Evolutionary conservation across 1,140 invertebrate species (phyloP), one percentile per base, ranked within the genome.

Genomic region (Drosophila kurseongensis): DNA sequence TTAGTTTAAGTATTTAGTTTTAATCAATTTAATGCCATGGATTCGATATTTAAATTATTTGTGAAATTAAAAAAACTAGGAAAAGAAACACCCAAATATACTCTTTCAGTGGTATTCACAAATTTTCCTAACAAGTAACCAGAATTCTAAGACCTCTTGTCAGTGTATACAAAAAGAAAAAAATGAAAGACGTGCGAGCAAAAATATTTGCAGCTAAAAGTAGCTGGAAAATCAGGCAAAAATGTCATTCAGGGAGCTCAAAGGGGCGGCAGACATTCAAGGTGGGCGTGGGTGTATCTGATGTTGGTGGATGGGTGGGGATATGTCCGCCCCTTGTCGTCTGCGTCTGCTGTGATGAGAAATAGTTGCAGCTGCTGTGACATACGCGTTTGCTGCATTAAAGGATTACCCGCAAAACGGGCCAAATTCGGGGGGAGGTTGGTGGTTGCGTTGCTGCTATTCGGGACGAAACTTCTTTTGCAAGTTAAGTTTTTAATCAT

Each of bases 401-500:
- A 81, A 81, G 78, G 78, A 81, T 81, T 81, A 81, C 78, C 78
- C 78, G 44, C 78, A 69, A 75, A 68, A 58, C 55, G 40, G 52
- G 67, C 58, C 40, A 63, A 36, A 67, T 66, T 51, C 23, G 40
- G 69, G 55, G 45, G 51, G 16, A 36, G 23, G 18, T 18, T 18
- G 7, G 18, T 18, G 23, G 13, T 14, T 23, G 32, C 29, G 16
- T n/a, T 73, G 42, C 52, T 78, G 57, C 59, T 50, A 36, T 61
- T 63, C 9, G 52, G 44, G 45, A 52, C 50, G 40, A 77, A 82
- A 81, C 78, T 82, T 82, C 80, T 83, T 65, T 82, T 75, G 79
- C 65, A 83, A 82, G 79, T 82, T 78, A 78, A 82, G 79, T 82
- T 82, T 82, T 82, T 82, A 82, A 82, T 82, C 79, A 82, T 82